Evolutionary conservation across 2,888 invertebrate genomes (phyloP), one percentile per base, ranked within the genome.

Genomic region (Ochropacha duplaris): DNA sequence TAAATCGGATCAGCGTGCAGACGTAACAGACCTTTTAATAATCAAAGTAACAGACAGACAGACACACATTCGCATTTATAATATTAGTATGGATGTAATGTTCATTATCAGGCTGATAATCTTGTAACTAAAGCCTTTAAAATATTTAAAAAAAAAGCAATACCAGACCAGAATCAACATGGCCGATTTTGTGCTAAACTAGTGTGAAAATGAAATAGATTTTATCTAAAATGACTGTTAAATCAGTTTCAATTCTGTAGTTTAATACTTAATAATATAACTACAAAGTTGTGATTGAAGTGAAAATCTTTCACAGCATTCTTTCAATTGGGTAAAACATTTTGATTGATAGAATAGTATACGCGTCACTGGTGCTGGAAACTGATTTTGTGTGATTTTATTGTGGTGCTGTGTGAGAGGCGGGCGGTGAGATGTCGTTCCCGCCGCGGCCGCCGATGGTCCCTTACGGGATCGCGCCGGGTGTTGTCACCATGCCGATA

Each of bases 361-460:
- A 64, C 71, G 76, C 78, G 74, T 79, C 76, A 76, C 69, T 70
- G 70, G 69, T 68, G 65, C 64, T 66, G 57, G 54, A 52, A 52
- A 31, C 31, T 31, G 31, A 31, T 31, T 12, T 19, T 22, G 11
- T 64, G 65, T 54, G 19, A 56, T 59, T 55, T 54, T 62, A 50
- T 64, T 66, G 64, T 58, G 55, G 69, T 62, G 59, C 61, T 55
- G 58, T 56, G 51, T 61, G 57, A 52, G 54, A 54, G 59, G 58
- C 54, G 59, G 57, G 61, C 57, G 56, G 50, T 34, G 49, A 54
- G 70, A 98, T 98, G 98, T 98, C 98, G 68, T 98, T 95, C 90
- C 98, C 97, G 64, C 97, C 98, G 66, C 96, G 97, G 71, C 94
- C 97, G 76, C 96, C 97, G 54, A 96, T 97, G 22, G 96, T 97